Evolutionary conservation across 1,140 invertebrate genomes (phyloP), one percentile per base, ranked within the genome.

Genomic region (Drosophila guanche): DNA sequence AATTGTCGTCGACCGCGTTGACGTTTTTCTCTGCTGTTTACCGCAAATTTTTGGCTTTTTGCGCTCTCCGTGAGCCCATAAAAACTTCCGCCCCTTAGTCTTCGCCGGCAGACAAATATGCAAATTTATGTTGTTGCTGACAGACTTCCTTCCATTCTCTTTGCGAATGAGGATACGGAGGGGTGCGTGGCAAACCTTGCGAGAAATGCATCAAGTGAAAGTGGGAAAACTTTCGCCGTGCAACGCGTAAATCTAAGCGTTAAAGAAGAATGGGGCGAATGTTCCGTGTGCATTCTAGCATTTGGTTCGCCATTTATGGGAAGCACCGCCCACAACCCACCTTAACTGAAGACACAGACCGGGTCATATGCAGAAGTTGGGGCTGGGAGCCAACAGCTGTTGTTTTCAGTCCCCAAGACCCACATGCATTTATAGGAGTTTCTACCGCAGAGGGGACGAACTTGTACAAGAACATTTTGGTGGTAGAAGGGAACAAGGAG

Each of bases 21-120:
- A 65, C 55, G 67, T 53, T 53, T 25, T 37, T 47, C 58, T 63
- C 60, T 58, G 50, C 81, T 85, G 83, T 77, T 86, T 88, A 88
- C 78, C 83, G 53, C 83, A 88, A 76, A 88, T 88, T 88, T 88
- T 79, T 76, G 75, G 84, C 65, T 89, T 88, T 76, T 76, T 59
- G 53, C 43, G 45, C 74, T 55, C 66, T 57, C 42, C 47, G 45
- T 37, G 66, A 42, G 42, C 58, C 46, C 61, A 58, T 47, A 43
- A 74, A 65, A 46, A 46, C 22, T 23, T 37, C 37, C 14, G 29
- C 37, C 25, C 40, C 48, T 29, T 22, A 43, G 6, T 7, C 68
- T 37, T 27, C 41, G 43, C 23, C 51, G 22, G 58, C 66, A 88
- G 79, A 83, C 70, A 88, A 88, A 88, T 88, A 88, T 88, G 83